Conservation (phyloP, 2,888 invertebrate species). For the Noctua fimbriata region DNA sequence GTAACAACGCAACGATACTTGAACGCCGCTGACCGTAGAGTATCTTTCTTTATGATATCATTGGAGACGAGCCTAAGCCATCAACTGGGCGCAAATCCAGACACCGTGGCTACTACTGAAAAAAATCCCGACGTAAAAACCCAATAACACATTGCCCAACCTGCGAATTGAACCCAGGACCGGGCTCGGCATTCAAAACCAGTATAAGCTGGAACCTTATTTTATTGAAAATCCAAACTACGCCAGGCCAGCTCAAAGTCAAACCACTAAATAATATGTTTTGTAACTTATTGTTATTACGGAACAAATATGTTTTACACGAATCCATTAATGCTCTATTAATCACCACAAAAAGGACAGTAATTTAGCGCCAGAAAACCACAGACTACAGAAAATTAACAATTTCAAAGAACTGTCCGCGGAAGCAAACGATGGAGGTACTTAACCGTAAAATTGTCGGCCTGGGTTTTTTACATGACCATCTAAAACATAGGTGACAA, state of each 20-base stretch:
- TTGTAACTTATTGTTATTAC: neutral
- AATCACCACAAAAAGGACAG: conserved; percentile 4
- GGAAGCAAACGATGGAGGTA: conserved; percentile 14
- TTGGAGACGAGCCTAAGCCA: neutral
- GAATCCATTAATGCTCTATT: neutral
- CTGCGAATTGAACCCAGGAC: neutral
- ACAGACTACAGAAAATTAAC: conserved; percentile 3
- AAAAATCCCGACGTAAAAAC: neutral
- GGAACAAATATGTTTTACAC: neutral
- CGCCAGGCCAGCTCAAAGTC: neutral
- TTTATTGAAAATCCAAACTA: neutral
- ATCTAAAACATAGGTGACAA: conserved; percentile 1
- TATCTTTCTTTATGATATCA: no score
- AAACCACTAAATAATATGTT: neutral
- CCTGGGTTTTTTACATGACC: conserved; percentile 31
- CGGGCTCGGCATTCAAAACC: no score
- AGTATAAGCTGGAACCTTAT: neutral
- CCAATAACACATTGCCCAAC: neutral
- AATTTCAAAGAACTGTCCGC: conserved; percentile 38
- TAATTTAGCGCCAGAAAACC: conserved; percentile 2
- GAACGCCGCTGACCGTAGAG: no score
- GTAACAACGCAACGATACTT: no score
- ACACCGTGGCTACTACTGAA: neutral
- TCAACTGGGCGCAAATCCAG: neutral
- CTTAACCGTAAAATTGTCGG: neutral